Evolutionary conservation across 2,797 vertebrate genomes (phyloP).

Genomic region (Manis javanica): DNA sequence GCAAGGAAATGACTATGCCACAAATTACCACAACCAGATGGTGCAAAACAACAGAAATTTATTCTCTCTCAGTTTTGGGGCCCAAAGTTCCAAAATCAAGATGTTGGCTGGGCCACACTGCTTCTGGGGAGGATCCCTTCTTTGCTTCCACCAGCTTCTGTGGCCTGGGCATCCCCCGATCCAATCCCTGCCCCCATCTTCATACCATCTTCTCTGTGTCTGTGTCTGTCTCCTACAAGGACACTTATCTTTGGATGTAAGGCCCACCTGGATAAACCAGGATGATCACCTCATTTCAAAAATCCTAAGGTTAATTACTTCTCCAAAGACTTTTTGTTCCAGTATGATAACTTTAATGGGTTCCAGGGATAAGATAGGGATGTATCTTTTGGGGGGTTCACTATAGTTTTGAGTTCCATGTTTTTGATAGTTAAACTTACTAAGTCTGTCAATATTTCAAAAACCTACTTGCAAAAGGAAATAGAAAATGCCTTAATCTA

Average conservation of each 20-base stretch:
- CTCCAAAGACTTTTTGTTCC: background rate
- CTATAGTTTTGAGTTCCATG: background rate
- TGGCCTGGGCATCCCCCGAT: background rate
- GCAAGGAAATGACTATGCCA: background rate
- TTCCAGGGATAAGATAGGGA: background rate
- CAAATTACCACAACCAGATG: background rate
- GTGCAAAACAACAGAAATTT: background rate
- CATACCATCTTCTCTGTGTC: background rate
- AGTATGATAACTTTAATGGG: background rate
- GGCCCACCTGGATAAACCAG: background rate
- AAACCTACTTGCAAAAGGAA: background rate
- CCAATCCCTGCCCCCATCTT: background rate
- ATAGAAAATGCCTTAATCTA: conserved; percentile 1
- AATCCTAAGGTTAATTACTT: background rate
- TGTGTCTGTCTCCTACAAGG: background rate
- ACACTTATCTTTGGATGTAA: background rate
- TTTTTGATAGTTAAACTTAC: conserved; percentile 3
- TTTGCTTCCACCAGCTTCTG: background rate
- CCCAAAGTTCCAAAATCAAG: background rate
- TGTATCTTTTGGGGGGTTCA: background rate
- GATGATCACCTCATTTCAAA: background rate
- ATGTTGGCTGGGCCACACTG: background rate
- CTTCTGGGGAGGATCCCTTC: background rate
- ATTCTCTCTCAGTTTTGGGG: background rate
- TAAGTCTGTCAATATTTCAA: background rate